phyloP scores from a whole-genome alignment of 2,888 invertebrate genomes.

The Perizoma affinitatum region DNA sequence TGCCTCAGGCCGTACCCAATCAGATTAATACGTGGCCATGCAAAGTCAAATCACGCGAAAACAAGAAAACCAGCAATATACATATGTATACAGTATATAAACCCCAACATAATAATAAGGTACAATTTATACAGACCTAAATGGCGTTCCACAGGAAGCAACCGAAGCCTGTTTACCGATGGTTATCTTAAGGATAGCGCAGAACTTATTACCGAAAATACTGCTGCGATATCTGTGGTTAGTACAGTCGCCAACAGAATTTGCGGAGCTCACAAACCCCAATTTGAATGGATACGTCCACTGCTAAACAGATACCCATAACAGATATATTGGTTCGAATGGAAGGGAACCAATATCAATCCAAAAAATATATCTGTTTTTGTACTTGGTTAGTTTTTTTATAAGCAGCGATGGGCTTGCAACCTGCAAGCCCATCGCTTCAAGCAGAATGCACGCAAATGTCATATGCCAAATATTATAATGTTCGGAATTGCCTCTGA shows the following conservation, averaged over 20 bases:
- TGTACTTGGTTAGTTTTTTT: no score
- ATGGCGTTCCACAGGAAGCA: constrained; percentile 29
- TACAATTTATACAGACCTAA: constrained; percentile 20
- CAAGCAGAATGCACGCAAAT: no score
- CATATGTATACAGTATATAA: constrained; percentile 19
- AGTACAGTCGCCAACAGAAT: constrained; percentile 2
- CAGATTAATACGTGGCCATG: constrained; percentile 2
- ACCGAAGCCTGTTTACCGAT: constrained; percentile 49
- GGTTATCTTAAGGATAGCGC: constrained; percentile 45
- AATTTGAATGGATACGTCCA: no score
- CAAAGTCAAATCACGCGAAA: constrained; percentile 19
- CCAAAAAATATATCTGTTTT: no score
- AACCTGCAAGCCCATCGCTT: no score
- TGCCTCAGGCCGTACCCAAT: no score
- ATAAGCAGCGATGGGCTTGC: no score
- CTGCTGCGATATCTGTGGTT: constrained; percentile 37
- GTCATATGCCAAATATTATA: no score
- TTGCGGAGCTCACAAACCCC: background rate
- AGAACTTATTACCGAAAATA: constrained; percentile 41
- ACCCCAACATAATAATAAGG: constrained; percentile 15
- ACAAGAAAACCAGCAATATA: constrained; percentile 19
- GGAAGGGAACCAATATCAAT: no score
- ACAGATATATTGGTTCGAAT: no score
- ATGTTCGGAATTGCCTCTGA: no score
- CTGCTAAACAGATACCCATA: no score